These are phyloP conservation scores for Pteronura brasiliensis DNA, from an alignment of 2,113 vertebrate genomes.

Conservation along the genomic window DNA sequence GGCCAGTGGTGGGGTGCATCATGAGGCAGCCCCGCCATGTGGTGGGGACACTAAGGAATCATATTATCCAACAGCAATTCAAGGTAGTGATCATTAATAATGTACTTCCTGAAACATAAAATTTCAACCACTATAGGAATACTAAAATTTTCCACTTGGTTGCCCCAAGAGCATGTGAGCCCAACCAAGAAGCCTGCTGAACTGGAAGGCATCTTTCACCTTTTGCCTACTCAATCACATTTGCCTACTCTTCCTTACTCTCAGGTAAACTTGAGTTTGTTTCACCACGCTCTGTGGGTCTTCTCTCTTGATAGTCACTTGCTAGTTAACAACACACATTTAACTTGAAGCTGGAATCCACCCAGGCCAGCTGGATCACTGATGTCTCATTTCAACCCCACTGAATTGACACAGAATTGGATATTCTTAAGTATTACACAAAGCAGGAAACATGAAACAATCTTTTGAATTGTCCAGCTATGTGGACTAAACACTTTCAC, in stretches of 20 bases:
- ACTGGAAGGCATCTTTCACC: background rate
- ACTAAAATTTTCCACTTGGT: background rate
- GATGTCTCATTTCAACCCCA: background rate
- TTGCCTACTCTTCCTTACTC: no score
- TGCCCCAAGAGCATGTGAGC: background rate
- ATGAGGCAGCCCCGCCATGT: fast-evolving
- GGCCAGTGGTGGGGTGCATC: background rate
- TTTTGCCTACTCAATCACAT: background rate
- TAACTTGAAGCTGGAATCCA: background rate
- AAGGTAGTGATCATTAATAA: background rate
- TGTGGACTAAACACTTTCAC: background rate
- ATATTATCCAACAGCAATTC: background rate
- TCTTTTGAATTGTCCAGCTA: background rate
- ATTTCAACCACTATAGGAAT: background rate
- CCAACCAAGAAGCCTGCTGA: background rate
- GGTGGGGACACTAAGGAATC: background rate
- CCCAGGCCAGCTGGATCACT: background rate
- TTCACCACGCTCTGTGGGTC: background rate
- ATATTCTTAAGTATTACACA: background rate
- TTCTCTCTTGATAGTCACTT: background rate
- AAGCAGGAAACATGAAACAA: background rate
- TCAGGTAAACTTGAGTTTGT: background rate
- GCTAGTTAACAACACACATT: background rate
- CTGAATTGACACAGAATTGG: background rate
- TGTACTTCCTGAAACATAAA: background rate